Evolutionary conservation across 64 coral and sea anemone species (phyloP).

Genomic region (Actinia tenebrosa): DNA sequence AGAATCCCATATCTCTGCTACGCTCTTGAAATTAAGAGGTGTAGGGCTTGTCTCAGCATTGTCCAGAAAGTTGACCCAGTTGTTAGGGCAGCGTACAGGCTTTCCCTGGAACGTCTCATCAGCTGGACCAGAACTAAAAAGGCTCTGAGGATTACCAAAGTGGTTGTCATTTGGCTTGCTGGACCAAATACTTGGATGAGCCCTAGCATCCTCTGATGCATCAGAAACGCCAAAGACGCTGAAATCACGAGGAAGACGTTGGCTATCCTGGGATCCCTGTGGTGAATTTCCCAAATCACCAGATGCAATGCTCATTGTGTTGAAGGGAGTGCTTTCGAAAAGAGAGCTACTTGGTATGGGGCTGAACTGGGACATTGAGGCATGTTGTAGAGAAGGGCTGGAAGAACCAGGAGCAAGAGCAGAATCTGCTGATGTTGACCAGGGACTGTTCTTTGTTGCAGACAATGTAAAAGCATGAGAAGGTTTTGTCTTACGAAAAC

Average conservation of each 20-base stretch:
- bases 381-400: slow-evolving; percentile 21
- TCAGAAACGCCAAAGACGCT: slow-evolving; percentile 45
- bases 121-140: slow-evolving; percentile 57
- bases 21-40: slow-evolving; percentile 51
- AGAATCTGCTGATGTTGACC: slow-evolving; percentile 55
- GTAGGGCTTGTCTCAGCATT: slow-evolving; percentile 27
- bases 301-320: slow-evolving; percentile 5
- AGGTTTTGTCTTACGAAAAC: slow-evolving; percentile 23
- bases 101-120: slow-evolving; percentile 54
- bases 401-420: slow-evolving; percentile 13
- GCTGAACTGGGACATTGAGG: slow-evolving; percentile 6
- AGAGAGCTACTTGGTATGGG: slow-evolving; percentile 8
- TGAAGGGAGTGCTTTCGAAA: slow-evolving; percentile 9
- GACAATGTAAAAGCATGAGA: slow-evolving; percentile 21
- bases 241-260: background rate
- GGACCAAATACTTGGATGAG: slow-evolving; percentile 15
- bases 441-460: slow-evolving; percentile 49
- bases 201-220: slow-evolving; percentile 27
- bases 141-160: slow-evolving; percentile 59
- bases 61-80: slow-evolving; percentile 93
- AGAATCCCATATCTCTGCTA: slow-evolving; percentile 86
- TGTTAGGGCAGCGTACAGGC: slow-evolving; percentile 45
- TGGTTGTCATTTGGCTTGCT: slow-evolving; percentile 21
- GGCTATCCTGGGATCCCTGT: slow-evolving; percentile 23
- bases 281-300: background rate